These are phyloP conservation scores for Gastracanthus pulcherrimus DNA, from an alignment of 2,888 invertebrate species.

Conservation along the genomic window DNA sequence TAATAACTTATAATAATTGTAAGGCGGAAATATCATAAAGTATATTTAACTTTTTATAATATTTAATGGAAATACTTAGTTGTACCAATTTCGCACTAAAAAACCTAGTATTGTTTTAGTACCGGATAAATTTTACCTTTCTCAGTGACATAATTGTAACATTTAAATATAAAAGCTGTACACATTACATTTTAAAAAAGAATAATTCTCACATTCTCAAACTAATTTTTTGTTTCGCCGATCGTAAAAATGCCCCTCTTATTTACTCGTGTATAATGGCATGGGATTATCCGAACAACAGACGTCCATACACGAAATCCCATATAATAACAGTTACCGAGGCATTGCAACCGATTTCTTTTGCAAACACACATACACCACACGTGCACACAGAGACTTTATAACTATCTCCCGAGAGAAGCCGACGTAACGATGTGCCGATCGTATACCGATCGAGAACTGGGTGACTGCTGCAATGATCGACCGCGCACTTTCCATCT, in stretches of 20 bases:
- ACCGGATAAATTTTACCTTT: no score
- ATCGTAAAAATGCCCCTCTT: neutral
- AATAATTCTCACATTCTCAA: neutral
- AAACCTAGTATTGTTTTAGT: no score
- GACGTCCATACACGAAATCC: neutral
- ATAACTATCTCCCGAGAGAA: neutral
- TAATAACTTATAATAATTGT: no score
- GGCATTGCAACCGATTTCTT: neutral
- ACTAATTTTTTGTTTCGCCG: neutral
- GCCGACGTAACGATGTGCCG: constrained; percentile 19
- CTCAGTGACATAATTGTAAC: no score
- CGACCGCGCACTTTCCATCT: neutral
- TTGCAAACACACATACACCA: neutral
- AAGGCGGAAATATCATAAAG: no score
- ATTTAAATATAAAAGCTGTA: no score
- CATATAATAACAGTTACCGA: neutral
- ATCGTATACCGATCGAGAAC: constrained; percentile 1
- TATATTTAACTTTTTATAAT: no score
- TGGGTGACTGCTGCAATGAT: neutral
- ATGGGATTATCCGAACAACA: neutral
- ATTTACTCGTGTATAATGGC: neutral
- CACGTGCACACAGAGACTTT: no score
- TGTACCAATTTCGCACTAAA: no score
- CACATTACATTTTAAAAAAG: neutral
- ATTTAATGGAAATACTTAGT: no score